These are phyloP conservation scores for Bradynema listronoti DNA, from an alignment of 1,140 invertebrate genomes.

Conservation along the genomic window DNA sequence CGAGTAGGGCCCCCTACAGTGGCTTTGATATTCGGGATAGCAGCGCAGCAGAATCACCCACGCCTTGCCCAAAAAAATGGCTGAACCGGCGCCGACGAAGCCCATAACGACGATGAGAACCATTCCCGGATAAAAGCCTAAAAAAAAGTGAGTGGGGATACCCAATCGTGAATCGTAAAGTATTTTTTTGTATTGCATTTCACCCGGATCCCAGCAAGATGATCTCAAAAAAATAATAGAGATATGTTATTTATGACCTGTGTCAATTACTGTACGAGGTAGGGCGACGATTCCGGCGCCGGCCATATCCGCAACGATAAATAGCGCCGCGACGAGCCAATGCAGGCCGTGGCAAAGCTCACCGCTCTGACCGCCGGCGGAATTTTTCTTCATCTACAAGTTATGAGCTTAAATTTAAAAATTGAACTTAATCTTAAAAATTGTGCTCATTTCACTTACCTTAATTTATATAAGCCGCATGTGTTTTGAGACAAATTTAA, in stretches of 20 bases:
- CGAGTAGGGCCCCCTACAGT: conserved; percentile 61
- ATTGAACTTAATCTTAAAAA: too few species aligned
- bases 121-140: conserved; percentile 35
- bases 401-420: too few species aligned
- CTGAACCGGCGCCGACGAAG: conserved; percentile 19
- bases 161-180: not conserved
- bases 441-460: too few species aligned
- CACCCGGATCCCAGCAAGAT: not conserved
- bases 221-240: not conserved
- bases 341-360: too few species aligned
- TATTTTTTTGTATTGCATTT: conserved; percentile 12
- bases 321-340: conserved; percentile 33
- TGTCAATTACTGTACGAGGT: conserved; percentile 26
- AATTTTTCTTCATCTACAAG: too few species aligned
- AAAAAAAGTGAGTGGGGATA: conserved; percentile 6
- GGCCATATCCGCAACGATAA: conserved; percentile 32
- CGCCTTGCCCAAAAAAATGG: conserved; percentile 32
- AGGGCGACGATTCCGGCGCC: conserved; percentile 39
- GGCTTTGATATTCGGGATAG: conserved; percentile 63
- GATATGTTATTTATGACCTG: not conserved
- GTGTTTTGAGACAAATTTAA: too few species aligned
- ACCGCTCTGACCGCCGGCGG: too few species aligned
- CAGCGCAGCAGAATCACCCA: conserved; percentile 65
- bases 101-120: conserved; percentile 28
- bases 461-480: too few species aligned